phyloP scores from a whole-genome alignment of 2,888 invertebrate genomes.

The Pedicia rivosa region DNA sequence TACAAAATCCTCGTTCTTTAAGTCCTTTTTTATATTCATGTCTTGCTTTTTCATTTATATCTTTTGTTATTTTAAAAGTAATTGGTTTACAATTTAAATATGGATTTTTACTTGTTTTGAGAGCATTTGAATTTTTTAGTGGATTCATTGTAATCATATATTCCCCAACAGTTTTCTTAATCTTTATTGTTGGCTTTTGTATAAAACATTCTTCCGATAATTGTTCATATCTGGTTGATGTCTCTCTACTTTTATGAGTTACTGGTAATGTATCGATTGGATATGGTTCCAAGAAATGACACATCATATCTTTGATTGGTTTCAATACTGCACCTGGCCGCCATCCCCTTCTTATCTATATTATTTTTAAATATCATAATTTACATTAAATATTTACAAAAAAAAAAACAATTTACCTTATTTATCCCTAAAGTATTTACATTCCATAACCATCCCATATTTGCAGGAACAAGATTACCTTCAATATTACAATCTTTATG shows the following conservation, averaged over 20 bases:
- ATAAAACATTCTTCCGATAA: neutral
- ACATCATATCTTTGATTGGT: constrained; percentile 25
- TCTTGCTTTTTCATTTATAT: constrained; percentile 33
- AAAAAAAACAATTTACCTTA: neutral
- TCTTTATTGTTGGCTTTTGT: constrained; percentile 42
- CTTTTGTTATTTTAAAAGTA: constrained; percentile 47
- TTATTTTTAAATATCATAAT: neutral
- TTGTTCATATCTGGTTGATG: constrained; percentile 7
- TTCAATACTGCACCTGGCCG: constrained; percentile 26
- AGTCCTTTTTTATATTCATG: constrained; percentile 38
- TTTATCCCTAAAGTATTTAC: constrained; percentile 15
- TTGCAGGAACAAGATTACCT: constrained; percentile 37
- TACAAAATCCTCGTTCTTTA: constrained; percentile 36
- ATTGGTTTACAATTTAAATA: constrained; percentile 52
- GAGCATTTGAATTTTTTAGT: constrained; percentile 40
- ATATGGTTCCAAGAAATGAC: constrained; percentile 18
- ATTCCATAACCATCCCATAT: constrained; percentile 57
- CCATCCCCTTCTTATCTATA: constrained; percentile 19
- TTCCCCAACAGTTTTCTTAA: constrained; percentile 46
- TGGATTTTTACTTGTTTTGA: constrained; percentile 44
- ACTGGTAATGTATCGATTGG: constrained; percentile 23
- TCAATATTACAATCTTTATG: constrained; percentile 38
- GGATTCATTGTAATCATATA: constrained; percentile 52
- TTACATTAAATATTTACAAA: neutral
- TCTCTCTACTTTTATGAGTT: no score